These are phyloP conservation scores for Mimumesa dahlbomi DNA, from an alignment of 2,888 invertebrate genomes.

Conservation along the genomic window DNA sequence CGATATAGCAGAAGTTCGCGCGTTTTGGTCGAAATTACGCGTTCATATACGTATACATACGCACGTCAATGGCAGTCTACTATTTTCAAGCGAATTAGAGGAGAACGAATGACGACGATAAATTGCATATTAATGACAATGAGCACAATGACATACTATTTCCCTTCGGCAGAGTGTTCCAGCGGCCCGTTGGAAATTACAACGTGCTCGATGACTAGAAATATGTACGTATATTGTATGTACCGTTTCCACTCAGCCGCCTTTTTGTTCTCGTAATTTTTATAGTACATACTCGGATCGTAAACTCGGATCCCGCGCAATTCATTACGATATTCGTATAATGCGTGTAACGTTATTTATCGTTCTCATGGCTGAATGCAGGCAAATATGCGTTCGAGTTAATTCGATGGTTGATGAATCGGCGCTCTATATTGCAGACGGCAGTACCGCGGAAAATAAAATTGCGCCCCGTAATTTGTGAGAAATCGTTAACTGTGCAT, in stretches of 20 bases:
- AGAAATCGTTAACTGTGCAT: background rate
- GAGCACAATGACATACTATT: background rate
- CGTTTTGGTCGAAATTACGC: background rate
- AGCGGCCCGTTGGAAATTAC: background rate
- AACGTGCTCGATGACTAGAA: background rate
- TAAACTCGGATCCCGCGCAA: background rate
- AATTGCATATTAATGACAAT: slow-evolving; percentile 33
- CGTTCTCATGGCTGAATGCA: background rate
- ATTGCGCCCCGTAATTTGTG: background rate
- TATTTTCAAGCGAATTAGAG: slow-evolving; percentile 1
- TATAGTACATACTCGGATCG: background rate
- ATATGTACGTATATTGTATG: background rate
- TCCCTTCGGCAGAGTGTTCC: too few relatives aligned
- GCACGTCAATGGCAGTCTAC: background rate
- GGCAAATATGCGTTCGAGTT: background rate
- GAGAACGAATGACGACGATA: slow-evolving; percentile 10
- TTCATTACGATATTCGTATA: background rate
- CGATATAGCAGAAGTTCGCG: background rate
- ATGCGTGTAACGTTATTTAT: background rate
- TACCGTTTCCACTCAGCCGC: background rate
- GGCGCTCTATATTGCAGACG: background rate
- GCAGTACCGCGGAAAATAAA: background rate
- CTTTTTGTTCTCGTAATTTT: background rate
- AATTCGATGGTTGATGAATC: background rate
- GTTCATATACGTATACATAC: too few relatives aligned